A percentile compares a stretch with the other conserved stretches of the same genome.
These are phyloP conservation scores for Cynopterus brachyotis DNA, from an alignment of 2,113 vertebrate genomes.

Conservation along the genomic window DNA sequence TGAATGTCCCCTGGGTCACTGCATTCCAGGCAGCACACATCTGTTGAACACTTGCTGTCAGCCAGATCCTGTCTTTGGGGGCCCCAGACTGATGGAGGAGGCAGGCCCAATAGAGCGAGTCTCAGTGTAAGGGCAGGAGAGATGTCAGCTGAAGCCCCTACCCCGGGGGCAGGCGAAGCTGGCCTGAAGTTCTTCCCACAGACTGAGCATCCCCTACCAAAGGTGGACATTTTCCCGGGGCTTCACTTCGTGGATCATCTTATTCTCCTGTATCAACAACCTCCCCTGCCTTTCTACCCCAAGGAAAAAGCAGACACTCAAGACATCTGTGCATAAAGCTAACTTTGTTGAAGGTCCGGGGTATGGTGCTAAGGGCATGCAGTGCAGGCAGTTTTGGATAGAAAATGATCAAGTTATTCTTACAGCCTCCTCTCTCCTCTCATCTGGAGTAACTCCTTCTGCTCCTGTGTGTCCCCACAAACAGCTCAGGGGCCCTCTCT, in stretches of 20 bases:
- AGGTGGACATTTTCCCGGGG: not conserved
- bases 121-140: not conserved
- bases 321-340: not conserved
- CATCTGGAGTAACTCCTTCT: not conserved
- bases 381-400: not conserved
- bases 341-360: not conserved
- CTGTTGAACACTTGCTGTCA: not conserved
- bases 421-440: not conserved
- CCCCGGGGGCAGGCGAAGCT: not conserved
- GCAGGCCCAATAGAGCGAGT: not conserved
- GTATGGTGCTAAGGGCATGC: not conserved
- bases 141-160: not conserved
- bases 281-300: not conserved
- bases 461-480: not conserved
- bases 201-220: not conserved
- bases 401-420: not conserved
- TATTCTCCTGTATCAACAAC: not conserved
- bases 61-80: not conserved
- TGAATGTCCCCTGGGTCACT: not conserved
- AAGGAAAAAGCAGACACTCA: too few relatives aligned
- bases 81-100: not conserved
- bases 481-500: not conserved
- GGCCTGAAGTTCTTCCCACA: accelerated
- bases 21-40: not conserved
- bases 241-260: not conserved